Evolutionary conservation across 2,888 invertebrate genomes (phyloP).

Genomic region (Hirtodrosophila confusa): DNA sequence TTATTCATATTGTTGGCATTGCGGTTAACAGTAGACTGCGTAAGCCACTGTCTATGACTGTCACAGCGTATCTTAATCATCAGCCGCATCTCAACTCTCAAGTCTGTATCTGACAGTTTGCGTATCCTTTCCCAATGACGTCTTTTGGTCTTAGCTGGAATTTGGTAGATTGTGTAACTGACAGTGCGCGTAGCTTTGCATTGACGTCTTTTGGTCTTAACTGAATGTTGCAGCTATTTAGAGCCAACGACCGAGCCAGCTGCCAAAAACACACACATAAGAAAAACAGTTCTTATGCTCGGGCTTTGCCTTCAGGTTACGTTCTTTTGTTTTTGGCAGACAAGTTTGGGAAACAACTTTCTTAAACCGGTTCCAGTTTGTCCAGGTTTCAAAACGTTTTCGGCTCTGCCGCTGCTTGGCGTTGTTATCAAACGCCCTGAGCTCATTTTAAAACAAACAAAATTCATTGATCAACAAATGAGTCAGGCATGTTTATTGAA

Average conservation of each 20-base stretch:
- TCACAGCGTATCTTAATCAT: slow-evolving; percentile 54
- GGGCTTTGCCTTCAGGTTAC: not conserved
- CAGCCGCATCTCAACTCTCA: slow-evolving; percentile 3
- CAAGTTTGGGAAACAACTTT: slow-evolving; percentile 54
- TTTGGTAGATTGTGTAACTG: too few relatives aligned
- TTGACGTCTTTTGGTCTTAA: too few relatives aligned
- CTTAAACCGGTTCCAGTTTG: slow-evolving; percentile 59
- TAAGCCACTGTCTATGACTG: slow-evolving; percentile 44
- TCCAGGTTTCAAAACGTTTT: too few relatives aligned
- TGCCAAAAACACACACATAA: slow-evolving; percentile 4
- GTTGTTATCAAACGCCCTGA: slow-evolving; percentile 13
- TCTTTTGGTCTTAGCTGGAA: too few relatives aligned
- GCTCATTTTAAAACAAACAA: slow-evolving; percentile 14
- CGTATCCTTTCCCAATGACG: too few relatives aligned
- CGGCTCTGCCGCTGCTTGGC: too few relatives aligned
- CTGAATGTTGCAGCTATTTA: not conserved
- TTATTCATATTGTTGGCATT: slow-evolving; percentile 23
- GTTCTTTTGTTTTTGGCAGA: slow-evolving; percentile 40
- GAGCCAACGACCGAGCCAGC: slow-evolving; percentile 35
- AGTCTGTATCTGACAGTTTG: not conserved
- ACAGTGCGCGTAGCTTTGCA: too few relatives aligned
- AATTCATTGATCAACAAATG: slow-evolving; percentile 30
- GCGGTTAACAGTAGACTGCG: slow-evolving; percentile 64
- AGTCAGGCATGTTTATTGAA: slow-evolving; percentile 30
- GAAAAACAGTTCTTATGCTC: slow-evolving; percentile 20